Evolutionary conservation across 2,888 invertebrate species (phyloP).

Genomic region (Dusona sp.): DNA sequence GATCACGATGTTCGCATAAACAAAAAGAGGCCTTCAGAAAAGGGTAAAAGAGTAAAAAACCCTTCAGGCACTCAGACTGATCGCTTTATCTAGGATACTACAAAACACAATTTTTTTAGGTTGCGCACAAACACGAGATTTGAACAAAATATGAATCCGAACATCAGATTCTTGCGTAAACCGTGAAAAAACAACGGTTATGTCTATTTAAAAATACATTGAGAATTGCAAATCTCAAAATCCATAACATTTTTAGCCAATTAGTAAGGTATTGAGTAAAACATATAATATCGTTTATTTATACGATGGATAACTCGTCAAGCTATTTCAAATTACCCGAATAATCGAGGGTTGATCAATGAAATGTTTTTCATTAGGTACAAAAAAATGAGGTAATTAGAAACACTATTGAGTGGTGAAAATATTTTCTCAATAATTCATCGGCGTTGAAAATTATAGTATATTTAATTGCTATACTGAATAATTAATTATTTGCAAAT

Average conservation of each 20-base stretch:
- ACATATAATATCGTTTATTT: too few relatives aligned
- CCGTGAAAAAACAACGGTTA: background rate
- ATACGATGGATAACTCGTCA: too few relatives aligned
- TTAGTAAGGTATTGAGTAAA: background rate
- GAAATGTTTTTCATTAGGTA: too few relatives aligned
- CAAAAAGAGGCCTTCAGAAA: background rate
- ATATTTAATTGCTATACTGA: too few relatives aligned
- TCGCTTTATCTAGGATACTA: background rate
- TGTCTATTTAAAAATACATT: background rate
- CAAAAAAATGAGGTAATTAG: too few relatives aligned
- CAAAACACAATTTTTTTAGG: background rate
- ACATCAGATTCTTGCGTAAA: background rate
- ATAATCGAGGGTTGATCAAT: too few relatives aligned
- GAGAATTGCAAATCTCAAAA: background rate
- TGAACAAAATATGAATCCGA: background rate
- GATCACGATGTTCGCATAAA: background rate
- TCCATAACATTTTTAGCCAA: background rate
- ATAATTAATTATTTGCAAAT: too few relatives aligned
- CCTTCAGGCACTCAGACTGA: background rate
- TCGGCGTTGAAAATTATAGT: too few relatives aligned
- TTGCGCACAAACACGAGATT: background rate
- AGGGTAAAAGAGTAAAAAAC: conserved; percentile 2
- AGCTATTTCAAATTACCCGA: too few relatives aligned
- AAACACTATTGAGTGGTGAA: too few relatives aligned
- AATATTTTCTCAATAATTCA: too few relatives aligned